Evolutionary conservation across 2,797 vertebrate species (phyloP).

Genomic region (Sebastes umbrosus): DNA sequence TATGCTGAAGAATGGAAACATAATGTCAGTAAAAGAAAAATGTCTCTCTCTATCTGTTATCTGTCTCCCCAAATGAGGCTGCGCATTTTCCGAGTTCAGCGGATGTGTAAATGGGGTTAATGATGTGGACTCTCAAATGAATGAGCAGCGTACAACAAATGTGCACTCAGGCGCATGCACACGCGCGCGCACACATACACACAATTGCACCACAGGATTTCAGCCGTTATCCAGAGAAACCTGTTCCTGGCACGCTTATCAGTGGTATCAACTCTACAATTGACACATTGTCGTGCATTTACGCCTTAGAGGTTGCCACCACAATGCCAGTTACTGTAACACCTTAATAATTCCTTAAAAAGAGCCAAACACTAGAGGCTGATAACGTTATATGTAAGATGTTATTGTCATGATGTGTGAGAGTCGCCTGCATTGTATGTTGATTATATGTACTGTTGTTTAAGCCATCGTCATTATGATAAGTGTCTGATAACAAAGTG

Average conservation of each 20-base stretch:
- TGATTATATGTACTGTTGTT: too few species aligned
- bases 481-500: too few species aligned
- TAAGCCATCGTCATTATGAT: fast-evolving
- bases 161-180: constrained; percentile 23
- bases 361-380: not conserved
- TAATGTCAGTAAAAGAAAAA: not conserved
- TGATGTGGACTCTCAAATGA: constrained; percentile 62
- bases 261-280: constrained; percentile 15
- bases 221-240: constrained; percentile 42
- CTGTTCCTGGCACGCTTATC: constrained; percentile 33
- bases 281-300: constrained; percentile 29
- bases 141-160: constrained; percentile 55
- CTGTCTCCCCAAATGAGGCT: constrained; percentile 33
- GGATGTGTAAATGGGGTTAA: constrained; percentile 62
- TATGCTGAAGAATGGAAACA: constrained; percentile 9
- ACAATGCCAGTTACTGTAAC: not conserved
- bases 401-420: too few species aligned
- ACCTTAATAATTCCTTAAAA: constrained; percentile 2
- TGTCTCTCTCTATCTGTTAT: not conserved
- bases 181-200: constrained; percentile 11
- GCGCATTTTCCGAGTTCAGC: constrained; percentile 42
- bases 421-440: too few species aligned
- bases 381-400: too few species aligned
- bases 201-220: constrained; percentile 36
- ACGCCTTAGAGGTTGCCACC: not conserved